phyloP scores from a whole-genome alignment of 2,113 vertebrate genomes.

The Prionailurus viverrinus region DNA sequence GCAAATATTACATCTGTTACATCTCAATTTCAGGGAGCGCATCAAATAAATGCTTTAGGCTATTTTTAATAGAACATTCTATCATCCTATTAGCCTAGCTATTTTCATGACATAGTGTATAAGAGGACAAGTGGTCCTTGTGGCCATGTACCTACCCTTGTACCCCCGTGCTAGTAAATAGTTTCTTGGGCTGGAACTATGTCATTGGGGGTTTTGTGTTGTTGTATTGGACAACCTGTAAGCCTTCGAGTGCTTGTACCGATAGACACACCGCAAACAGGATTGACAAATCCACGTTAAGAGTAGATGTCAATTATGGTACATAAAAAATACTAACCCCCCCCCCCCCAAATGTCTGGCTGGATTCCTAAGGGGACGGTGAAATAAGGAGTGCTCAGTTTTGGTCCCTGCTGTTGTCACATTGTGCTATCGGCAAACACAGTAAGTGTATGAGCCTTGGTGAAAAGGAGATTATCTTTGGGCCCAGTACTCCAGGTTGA shows the following conservation, averaged over 20 bases:
- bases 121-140: not conserved
- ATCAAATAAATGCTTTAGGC: not conserved
- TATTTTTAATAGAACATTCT: not conserved
- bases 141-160: not conserved
- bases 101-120: not conserved
- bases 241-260: not conserved
- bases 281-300: not conserved
- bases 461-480: not conserved
- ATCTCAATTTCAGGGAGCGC: not conserved
- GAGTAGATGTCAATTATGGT: not conserved
- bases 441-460: not conserved
- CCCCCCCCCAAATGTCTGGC: not conserved
- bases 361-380: not conserved
- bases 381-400: not conserved
- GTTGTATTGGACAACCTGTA: not conserved
- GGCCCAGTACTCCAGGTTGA: rapidly evolving
- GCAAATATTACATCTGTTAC: not conserved
- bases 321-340: not conserved
- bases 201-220: not conserved
- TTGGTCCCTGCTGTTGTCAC: not conserved
- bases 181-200: not conserved
- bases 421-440: not conserved
- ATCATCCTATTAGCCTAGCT: not conserved
- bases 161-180: not conserved
- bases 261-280: not conserved